Base-by-base conservation (phyloP, 2,888 invertebrate genomes). In the Mimumesa dahlbomi region DNA sequence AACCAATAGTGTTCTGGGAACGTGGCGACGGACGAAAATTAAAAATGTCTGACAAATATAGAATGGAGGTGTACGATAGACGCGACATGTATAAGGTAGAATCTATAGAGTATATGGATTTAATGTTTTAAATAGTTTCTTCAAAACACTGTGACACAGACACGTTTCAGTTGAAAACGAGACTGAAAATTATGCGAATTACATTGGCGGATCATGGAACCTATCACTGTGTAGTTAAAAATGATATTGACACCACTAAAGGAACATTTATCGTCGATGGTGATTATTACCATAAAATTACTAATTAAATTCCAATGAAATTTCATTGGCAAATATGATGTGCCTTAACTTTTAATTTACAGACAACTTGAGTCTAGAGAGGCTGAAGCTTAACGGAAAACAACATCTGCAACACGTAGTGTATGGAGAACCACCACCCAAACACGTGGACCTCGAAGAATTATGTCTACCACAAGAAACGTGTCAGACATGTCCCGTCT, bases 1-100 rank as follows among this genome's bases (percentile, higher is more conserved):
- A 95, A 82, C 94, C 97, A 0, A 93, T 96, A 0, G 92, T 94
- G 52, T 96, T 96, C 81, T 97, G 97, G 97, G 95, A 96, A 85
- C 91, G 93, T 13, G 92, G 92, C 2, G 95, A 96, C 81, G 96
- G 95, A 1, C 91, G 94, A 22, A 92, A 95, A 6, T 89, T 97
- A 5, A 95, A 95, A 87, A 89, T 88, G 34, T 90, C 91, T 34
- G 92, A 92, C 63, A 94, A 94, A 85, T 93, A 93, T 86, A 90
- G 91, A 78, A 92, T 93, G 66, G 91, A 92, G 65, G 90, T 91
- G 85, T 84, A 91, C 79, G 90, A 92, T 83, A 84, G 91, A 85
- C 88, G 91, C 84, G 92, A 90, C 62, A 86, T 88, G 53, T 91
- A 91, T 80, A 90, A 90, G 87, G 91, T 91, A 84, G 9, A 19